Conservation (phyloP, 2,888 invertebrate species). For the Timandra comae region DNA sequence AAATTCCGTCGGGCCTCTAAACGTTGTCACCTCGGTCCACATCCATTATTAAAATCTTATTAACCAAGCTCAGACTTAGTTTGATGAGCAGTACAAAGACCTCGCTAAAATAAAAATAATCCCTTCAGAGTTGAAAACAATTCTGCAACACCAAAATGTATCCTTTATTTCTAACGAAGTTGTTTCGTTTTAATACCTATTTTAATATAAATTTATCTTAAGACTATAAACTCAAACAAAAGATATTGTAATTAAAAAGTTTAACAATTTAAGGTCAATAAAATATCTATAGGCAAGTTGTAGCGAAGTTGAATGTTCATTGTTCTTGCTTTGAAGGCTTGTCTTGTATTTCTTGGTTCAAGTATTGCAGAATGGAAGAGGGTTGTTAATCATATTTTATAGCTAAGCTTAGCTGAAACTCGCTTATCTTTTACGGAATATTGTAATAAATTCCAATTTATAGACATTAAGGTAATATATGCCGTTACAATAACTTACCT, state of each 20-base stretch:
- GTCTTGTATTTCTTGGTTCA: too few relatives aligned
- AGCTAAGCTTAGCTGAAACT: too few relatives aligned
- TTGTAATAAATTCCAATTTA: slow-evolving; percentile 2
- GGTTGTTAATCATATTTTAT: too few relatives aligned
- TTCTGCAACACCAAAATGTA: slow-evolving; percentile 4
- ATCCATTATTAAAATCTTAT: slow-evolving; percentile 53
- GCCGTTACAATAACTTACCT: slow-evolving; percentile 1
- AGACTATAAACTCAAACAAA: background rate
- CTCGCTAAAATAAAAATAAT: slow-evolving; percentile 27
- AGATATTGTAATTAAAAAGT: too few relatives aligned
- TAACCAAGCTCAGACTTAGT: slow-evolving; percentile 32
- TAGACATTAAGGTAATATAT: background rate
- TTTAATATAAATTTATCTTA: too few relatives aligned
- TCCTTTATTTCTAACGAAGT: too few relatives aligned
- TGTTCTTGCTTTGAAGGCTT: slow-evolving; percentile 1
- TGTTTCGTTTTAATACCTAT: too few relatives aligned
- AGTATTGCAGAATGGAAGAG: too few relatives aligned
- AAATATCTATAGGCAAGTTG: background rate
- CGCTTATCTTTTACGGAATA: background rate
- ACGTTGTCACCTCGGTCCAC: slow-evolving; percentile 31
- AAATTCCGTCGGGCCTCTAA: slow-evolving; percentile 7
- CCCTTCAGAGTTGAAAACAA: slow-evolving; percentile 19
- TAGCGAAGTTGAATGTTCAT: slow-evolving; percentile 1
- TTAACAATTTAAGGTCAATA: too few relatives aligned
- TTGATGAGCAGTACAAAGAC: slow-evolving; percentile 29